Evolutionary conservation across 1,140 invertebrate species (phyloP).

Genomic region (Dreissena polymorpha): DNA sequence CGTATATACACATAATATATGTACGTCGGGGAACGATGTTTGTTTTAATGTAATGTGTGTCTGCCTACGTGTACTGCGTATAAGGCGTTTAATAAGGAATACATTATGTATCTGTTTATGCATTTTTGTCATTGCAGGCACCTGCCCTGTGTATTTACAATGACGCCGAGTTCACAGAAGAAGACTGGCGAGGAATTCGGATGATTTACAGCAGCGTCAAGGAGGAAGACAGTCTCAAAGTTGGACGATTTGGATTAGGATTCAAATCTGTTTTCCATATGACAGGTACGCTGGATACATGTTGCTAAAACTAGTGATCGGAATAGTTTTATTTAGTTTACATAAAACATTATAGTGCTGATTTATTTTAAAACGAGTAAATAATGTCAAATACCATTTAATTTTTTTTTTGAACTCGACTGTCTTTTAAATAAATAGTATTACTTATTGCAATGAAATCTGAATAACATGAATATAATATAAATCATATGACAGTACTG

Average conservation of each 20-base stretch:
- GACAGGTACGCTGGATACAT: slow-evolving; percentile 62
- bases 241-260: slow-evolving; percentile 74
- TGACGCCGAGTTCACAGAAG: slow-evolving; percentile 68
- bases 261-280: slow-evolving; percentile 76
- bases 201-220: slow-evolving; percentile 69
- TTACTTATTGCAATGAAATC: no score
- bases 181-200: slow-evolving; percentile 69
- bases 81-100: not conserved
- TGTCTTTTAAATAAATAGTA: no score
- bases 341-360: no score
- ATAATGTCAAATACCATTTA: no score
- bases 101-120: not conserved
- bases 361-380: no score
- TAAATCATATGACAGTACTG: no score
- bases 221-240: slow-evolving; percentile 68
- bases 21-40: not conserved
- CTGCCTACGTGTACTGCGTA: not conserved
- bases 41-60: not conserved
- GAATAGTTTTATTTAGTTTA: no score
- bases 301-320: no score
- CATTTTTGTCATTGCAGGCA: slow-evolving; percentile 58
- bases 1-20: not conserved
- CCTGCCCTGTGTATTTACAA: slow-evolving; percentile 72
- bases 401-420: no score
- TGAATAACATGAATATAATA: no score